phyloP scores from a whole-genome alignment of 1,140 invertebrate genomes.

The Eueides isabella region DNA sequence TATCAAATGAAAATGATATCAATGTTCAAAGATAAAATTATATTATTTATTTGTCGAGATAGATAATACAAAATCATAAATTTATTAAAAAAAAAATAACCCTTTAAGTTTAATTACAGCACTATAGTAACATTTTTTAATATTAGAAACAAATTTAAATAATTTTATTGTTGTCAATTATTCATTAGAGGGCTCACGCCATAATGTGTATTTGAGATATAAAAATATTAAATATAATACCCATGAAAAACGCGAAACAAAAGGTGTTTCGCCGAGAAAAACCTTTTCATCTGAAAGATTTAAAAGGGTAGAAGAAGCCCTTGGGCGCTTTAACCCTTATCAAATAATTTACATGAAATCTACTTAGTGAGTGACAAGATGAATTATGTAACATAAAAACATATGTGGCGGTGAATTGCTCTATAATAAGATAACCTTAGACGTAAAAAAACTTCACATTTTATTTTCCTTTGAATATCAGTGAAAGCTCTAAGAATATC shows the following conservation, averaged over 20 bases:
- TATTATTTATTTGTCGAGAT: too few relatives aligned
- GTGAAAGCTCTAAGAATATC: too few relatives aligned
- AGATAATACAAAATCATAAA: too few relatives aligned
- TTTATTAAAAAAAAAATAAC: too few relatives aligned
- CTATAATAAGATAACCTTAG: not conserved
- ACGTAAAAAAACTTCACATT: not conserved
- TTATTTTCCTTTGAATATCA: not conserved
- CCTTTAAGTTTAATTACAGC: too few relatives aligned
- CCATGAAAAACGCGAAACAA: conserved; percentile 21
- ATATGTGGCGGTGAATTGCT: not conserved
- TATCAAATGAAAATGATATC: too few relatives aligned
- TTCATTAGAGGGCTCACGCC: not conserved
- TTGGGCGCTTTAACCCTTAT: conserved; percentile 49
- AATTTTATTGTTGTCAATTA: not conserved
- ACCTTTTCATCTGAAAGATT: conserved; percentile 49
- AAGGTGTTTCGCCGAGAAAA: conserved; percentile 30
- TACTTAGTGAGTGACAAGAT: conserved; percentile 49
- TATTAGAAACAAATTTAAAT: too few relatives aligned
- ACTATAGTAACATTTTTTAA: too few relatives aligned
- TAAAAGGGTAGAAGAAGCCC: conserved; percentile 43
- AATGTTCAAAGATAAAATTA: too few relatives aligned
- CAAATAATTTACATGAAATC: conserved; percentile 56
- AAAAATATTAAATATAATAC: not conserved
- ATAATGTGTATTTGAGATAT: not conserved
- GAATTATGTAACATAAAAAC: conserved; percentile 38